These are phyloP conservation scores for Danio choprae DNA, from an alignment of 2,797 vertebrate species.

Conservation along the genomic window DNA sequence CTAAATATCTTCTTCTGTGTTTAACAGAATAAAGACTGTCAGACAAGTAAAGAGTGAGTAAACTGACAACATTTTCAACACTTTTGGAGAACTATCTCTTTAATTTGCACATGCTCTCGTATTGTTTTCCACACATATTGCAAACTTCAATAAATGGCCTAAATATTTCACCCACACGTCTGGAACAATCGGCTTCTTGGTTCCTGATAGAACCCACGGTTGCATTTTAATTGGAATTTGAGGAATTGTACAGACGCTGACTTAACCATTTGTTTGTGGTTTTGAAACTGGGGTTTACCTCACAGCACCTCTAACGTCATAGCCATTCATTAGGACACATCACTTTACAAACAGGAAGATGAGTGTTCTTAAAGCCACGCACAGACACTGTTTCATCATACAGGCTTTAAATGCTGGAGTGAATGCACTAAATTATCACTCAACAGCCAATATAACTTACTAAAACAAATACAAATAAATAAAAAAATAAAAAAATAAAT, in stretches of 20 bases:
- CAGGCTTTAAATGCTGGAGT: too few relatives aligned
- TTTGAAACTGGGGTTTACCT: not conserved
- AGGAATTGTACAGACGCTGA: not conserved
- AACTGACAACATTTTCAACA: too few relatives aligned
- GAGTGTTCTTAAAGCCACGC: conserved; percentile 10
- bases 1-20: too few relatives aligned
- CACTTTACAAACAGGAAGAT: not conserved
- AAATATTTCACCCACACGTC: conserved; percentile 3
- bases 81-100: too few relatives aligned
- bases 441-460: too few relatives aligned
- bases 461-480: too few relatives aligned
- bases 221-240: not conserved
- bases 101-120: conserved; percentile 19
- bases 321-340: not conserved
- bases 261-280: not conserved
- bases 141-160: not conserved
- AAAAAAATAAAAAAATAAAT: too few relatives aligned
- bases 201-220: not conserved
- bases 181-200: not conserved
- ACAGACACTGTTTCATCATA: too few relatives aligned
- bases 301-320: not conserved
- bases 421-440: too few relatives aligned
- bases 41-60: too few relatives aligned
- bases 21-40: too few relatives aligned
- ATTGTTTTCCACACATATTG: not conserved